Conservation (phyloP, 2,797 vertebrate species). For the Muscicapa striata region DNA sequence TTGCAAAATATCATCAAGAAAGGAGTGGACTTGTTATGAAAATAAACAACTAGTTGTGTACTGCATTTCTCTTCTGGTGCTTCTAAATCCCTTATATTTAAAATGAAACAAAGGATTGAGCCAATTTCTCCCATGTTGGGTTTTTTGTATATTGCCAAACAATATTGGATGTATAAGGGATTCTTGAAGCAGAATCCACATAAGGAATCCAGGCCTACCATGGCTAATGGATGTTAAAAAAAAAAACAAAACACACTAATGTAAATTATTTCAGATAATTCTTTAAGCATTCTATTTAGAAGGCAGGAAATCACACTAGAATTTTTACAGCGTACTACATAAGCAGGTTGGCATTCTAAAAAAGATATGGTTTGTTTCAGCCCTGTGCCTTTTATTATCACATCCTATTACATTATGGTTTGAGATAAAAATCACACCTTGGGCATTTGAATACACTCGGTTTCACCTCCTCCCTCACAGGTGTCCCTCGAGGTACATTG, state of each 20-base stretch:
- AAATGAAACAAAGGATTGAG: not conserved
- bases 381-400: slow-evolving; percentile 61
- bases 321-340: not conserved
- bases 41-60: not conserved
- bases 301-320: not conserved
- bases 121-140: not conserved
- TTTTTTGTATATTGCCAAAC: not conserved
- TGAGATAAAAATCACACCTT: slow-evolving; percentile 58
- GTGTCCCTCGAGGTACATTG: slow-evolving; percentile 29
- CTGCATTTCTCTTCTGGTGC: not conserved
- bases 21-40: not conserved
- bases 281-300: not conserved
- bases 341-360: slow-evolving; percentile 14
- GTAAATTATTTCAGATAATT: not conserved
- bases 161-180: not conserved
- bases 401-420: slow-evolving; percentile 64
- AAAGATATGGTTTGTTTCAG: slow-evolving; percentile 32
- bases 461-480: slow-evolving; percentile 57
- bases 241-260: not conserved
- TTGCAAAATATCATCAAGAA: not conserved
- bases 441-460: slow-evolving; percentile 54
- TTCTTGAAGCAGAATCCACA: not conserved
- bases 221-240: not conserved
- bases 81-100: not conserved
- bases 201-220: not conserved